Evolutionary conservation across 2,888 invertebrate species (phyloP), one percentile per base, ranked within the genome.

Genomic region (Rotaria socialis): DNA sequence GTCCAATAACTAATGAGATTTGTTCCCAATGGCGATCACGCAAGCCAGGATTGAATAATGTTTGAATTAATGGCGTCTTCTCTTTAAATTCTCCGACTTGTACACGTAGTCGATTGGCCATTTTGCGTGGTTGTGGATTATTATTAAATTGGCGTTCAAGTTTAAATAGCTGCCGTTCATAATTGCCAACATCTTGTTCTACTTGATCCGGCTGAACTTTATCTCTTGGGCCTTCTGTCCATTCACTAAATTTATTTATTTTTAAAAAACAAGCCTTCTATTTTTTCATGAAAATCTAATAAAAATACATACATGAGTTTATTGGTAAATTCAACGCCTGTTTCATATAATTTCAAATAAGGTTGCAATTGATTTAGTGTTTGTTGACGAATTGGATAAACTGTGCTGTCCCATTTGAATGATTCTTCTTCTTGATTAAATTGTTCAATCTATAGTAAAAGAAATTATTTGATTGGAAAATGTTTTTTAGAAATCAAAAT

Each of bases 1-100:
- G 96, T 0, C 97, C 97, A 88, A 97, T 95, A 87, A 96, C 95
- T 89, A 97, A 96, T 0, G 96, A 96, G 10, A 97, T 94, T 91
- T 94, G 94, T 89, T 96, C 96, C 97, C 97, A 97, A 91, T 97
- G 97, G 74, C 91, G 89, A 41, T 91, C 90, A 60, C 91, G 88
- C 86, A 97, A 94, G 86, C 96, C 96, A 0, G 96, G 96, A 92
- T 97, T 97, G 84, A 97, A 97, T 41, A 97, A 92, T 0, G 96
- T 96, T 90, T 94, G 94, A 67, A 97, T 94, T n/a, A 97, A 94
- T 0, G 97, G 96, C 93, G 96, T 88, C 88, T 92, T 90, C 74
- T 91, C 91, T 88, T 94, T 94, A 91, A 97, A 97, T 6, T 94
- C 94, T 89, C 97, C 96, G 88, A 97, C 95, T 91, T 93, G 93